phyloP scores from a whole-genome alignment of 2,888 invertebrate genomes.

The Omphaloscelis lunosa region DNA sequence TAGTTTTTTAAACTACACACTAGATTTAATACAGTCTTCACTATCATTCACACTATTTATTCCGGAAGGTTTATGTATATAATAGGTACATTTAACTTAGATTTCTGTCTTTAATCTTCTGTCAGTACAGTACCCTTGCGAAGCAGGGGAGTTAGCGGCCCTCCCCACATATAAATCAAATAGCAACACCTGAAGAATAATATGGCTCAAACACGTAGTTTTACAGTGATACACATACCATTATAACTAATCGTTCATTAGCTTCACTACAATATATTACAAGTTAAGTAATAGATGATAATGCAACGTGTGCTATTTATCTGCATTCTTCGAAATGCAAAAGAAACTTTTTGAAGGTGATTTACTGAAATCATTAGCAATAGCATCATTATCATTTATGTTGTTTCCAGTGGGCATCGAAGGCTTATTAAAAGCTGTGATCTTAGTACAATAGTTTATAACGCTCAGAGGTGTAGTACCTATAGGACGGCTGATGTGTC shows the following conservation, averaged over 20 bases:
- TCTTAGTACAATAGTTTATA: slow-evolving; percentile 77
- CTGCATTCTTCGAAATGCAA: slow-evolving; percentile 25
- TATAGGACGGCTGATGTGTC: slow-evolving; percentile 81
- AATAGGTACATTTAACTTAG: neutral
- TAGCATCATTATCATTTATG: slow-evolving; percentile 74
- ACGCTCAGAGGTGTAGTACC: slow-evolving; percentile 76
- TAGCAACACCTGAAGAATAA: neutral
- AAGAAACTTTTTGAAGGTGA: slow-evolving; percentile 67
- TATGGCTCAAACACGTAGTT: neutral
- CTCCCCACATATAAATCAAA: neutral
- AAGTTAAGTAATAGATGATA: neutral
- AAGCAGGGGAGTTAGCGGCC: neutral
- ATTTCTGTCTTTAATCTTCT: neutral
- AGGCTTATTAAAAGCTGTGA: slow-evolving; percentile 85
- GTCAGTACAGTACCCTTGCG: neutral
- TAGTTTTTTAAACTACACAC: neutral
- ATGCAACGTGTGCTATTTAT: slow-evolving; percentile 19
- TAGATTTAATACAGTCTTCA: neutral
- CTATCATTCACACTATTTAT: neutral
- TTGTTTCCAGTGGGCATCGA: slow-evolving; percentile 74
- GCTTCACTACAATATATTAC: neutral
- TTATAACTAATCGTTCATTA: neutral
- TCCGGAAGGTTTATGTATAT: neutral
- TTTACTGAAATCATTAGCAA: slow-evolving; percentile 70
- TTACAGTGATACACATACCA: neutral